Base-by-base conservation (phyloP, 1,140 invertebrate species). In the Paracyclopina nana region DNA sequence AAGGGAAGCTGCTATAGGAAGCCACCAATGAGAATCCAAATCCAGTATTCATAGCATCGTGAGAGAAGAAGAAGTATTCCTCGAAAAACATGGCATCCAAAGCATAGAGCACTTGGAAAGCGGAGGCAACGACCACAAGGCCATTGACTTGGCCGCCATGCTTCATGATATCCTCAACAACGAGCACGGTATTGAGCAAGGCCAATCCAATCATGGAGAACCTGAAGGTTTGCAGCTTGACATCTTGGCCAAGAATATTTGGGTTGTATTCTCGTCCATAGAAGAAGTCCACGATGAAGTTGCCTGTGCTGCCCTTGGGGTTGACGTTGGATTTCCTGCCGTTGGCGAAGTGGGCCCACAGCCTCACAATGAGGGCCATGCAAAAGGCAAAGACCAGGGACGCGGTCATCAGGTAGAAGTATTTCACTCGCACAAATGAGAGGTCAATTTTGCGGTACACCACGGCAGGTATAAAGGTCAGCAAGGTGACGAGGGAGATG, bases 21-120 rank as follows among this genome's bases (percentile, higher is more conserved):
- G 22, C 20, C 12, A 52, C 43, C 18, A 52, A 16, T n/a, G 18
- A 25, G 22, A 16, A 52, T 11, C 50, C 50, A 22, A 22, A 44
- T 4, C 50, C 50, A 26, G 31, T 25, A 25, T 52, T 52, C 50
- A 52, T 52, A 9, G 50, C 50, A 18, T 52, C 50, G 6, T 42
- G 41, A 4, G 50, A 44, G 16, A 46, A 40, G 50, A 46, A 46
- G 20, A 22, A 52, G 27, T 40, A 52, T 26, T 52, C 50, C 41
- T 52, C 50, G 31, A 52, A 52, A 25, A 52, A 52, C 41, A 52
- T 9, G 9, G 38, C 41, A 27, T 52, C 50, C 12, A 44, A 18
- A 8, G 50, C 50, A 27, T 46, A 52, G 4, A 52, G 18, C 3
- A 52, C 31, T 27, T 52, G 50, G 25, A 52, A 52, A 3, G 38